Evolutionary conservation across 2,888 invertebrate species (phyloP).

Genomic region (Netelia melanura): DNA sequence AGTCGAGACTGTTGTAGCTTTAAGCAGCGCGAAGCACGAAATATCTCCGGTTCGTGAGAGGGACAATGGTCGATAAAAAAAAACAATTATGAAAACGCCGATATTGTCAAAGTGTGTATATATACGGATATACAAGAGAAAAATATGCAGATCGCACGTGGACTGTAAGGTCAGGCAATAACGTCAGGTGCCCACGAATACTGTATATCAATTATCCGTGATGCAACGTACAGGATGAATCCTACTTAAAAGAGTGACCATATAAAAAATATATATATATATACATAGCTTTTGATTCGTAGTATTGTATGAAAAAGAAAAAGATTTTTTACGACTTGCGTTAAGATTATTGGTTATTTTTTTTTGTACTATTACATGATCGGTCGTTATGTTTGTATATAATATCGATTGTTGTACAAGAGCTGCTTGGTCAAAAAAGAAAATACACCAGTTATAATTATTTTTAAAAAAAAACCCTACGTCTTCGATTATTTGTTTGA

Average conservation of each 20-base stretch:
- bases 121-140: slow-evolving; percentile 49
- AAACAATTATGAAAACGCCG: slow-evolving; percentile 24
- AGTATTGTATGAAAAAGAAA: slow-evolving; percentile 57
- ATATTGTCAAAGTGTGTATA: slow-evolving; percentile 60
- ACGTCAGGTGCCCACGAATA: slow-evolving; percentile 6
- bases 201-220: slow-evolving; percentile 33
- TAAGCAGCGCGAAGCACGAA: slow-evolving; percentile 47
- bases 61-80: slow-evolving; percentile 36
- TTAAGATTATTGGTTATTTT: slow-evolving; percentile 75
- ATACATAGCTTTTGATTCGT: slow-evolving; percentile 60
- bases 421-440: slow-evolving; percentile 73
- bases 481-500: slow-evolving; percentile 44
- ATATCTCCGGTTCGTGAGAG: slow-evolving; percentile 19
- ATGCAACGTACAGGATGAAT: slow-evolving; percentile 37
- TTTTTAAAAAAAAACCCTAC: slow-evolving; percentile 72
- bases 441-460: slow-evolving; percentile 78
- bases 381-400: slow-evolving; percentile 79
- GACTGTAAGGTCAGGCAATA: slow-evolving; percentile 33
- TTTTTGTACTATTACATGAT: slow-evolving; percentile 76
- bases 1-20: slow-evolving; percentile 67
- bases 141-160: slow-evolving; percentile 26
- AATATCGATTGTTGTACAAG: slow-evolving; percentile 78
- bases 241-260: slow-evolving; percentile 33
- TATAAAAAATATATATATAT: slow-evolving; percentile 15
- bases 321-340: slow-evolving; percentile 75